Conservation (phyloP, 1,140 invertebrate species). For the Trachymyrmex septentrionalis region DNA sequence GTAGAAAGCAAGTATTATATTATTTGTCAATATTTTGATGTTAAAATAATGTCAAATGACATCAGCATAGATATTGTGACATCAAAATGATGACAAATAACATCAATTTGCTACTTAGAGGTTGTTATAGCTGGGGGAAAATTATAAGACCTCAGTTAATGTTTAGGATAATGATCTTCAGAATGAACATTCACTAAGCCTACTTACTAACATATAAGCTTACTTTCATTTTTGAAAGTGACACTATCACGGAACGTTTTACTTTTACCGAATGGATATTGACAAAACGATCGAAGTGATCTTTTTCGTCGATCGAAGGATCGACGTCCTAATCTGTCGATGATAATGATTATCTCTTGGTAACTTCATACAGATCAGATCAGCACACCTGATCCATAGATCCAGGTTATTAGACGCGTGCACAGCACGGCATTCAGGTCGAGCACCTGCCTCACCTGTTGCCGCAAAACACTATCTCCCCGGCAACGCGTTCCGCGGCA, state of each 20-base stretch:
- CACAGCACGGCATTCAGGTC: slow-evolving; percentile 84
- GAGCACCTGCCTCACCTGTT: slow-evolving; percentile 87
- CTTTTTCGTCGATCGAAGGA: slow-evolving; percentile 7
- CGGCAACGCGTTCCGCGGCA: slow-evolving; percentile 74
- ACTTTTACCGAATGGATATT: background rate
- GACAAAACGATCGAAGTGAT: background rate
- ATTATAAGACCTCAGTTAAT: background rate
- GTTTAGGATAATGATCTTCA: background rate
- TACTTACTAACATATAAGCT: no score
- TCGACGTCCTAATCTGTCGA: background rate
- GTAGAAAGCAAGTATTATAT: no score
- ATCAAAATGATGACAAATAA: no score
- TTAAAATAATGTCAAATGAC: no score
- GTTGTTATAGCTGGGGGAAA: background rate
- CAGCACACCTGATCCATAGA: slow-evolving; percentile 85
- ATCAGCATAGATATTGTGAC: no score
- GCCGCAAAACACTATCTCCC: slow-evolving; percentile 86
- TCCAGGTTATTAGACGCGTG: slow-evolving; percentile 85
- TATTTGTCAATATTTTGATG: no score
- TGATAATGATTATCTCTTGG: slow-evolving; percentile 77
- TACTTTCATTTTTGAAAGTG: background rate
- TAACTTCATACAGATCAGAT: slow-evolving; percentile 78
- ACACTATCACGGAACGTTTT: background rate
- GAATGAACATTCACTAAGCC: background rate
- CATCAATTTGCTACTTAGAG: no score